phyloP scores from a whole-genome alignment of 2,797 vertebrate genomes.

The Triplophysa bombifrons region DNA sequence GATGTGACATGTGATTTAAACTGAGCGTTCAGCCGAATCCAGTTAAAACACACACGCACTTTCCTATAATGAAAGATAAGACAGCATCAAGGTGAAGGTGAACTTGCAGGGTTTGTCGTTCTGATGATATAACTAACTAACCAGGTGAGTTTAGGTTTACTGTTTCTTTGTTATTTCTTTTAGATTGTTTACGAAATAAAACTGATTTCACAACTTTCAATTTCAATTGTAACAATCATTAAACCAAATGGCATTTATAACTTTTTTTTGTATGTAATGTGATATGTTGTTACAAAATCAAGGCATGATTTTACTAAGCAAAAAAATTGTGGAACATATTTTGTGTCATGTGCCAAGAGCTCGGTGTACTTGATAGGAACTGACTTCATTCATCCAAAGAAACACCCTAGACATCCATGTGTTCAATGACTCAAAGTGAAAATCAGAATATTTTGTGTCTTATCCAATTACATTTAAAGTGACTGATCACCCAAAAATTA shows the following conservation, averaged over 20 bases:
- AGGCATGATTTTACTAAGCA: no score
- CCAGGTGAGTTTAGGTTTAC: background rate
- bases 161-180: background rate
- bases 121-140: background rate
- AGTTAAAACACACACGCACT: constrained; percentile 18
- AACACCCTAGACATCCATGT: no score
- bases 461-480: background rate
- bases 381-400: no score
- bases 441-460: background rate
- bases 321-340: no score
- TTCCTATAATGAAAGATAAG: background rate
- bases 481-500: no score
- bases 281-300: no score
- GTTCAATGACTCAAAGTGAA: background rate
- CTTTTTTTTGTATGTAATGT: no score
- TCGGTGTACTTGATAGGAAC: no score
- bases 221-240: no score
- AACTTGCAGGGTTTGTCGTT: background rate
- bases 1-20: constrained; percentile 63
- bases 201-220: background rate
- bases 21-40: constrained; percentile 31
- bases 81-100: background rate
- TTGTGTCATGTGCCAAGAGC: no score
- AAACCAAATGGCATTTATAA: no score
- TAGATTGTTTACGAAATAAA: background rate